phyloP scores from a whole-genome alignment of 2,113 vertebrate species.

The Crypturellus undulatus region DNA sequence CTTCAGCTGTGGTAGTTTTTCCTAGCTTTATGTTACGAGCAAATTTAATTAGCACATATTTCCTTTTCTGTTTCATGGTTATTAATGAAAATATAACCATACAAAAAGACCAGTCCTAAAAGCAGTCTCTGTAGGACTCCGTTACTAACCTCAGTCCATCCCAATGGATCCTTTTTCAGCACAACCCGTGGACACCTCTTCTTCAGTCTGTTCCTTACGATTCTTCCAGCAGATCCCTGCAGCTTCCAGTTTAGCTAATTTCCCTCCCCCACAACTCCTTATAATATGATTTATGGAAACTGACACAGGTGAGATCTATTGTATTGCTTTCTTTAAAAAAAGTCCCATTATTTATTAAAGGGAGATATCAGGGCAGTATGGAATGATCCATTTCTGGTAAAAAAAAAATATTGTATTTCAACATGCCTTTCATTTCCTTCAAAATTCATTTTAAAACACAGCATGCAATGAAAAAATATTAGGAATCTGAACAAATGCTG shows the following conservation, averaged over 20 bases:
- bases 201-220: background rate
- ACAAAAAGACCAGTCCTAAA: background rate
- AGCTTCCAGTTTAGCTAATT: background rate
- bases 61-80: background rate
- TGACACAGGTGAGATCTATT: background rate
- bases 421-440: background rate
- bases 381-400: conserved; percentile 29
- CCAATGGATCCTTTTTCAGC: background rate
- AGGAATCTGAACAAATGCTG: conserved; percentile 8
- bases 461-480: background rate
- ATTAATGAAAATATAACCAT: background rate
- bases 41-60: background rate
- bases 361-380: background rate
- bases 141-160: background rate
- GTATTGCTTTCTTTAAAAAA: background rate
- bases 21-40: background rate
- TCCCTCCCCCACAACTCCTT: background rate
- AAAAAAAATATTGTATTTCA: background rate
- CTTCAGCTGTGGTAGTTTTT: background rate
- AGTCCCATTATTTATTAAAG: background rate
- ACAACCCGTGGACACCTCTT: background rate
- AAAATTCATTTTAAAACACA: conserved; percentile 31
- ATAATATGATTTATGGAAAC: background rate
- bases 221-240: background rate
- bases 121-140: background rate